Evolutionary conservation across 1,140 invertebrate genomes (phyloP).

Genomic region (Neelides sp.): DNA sequence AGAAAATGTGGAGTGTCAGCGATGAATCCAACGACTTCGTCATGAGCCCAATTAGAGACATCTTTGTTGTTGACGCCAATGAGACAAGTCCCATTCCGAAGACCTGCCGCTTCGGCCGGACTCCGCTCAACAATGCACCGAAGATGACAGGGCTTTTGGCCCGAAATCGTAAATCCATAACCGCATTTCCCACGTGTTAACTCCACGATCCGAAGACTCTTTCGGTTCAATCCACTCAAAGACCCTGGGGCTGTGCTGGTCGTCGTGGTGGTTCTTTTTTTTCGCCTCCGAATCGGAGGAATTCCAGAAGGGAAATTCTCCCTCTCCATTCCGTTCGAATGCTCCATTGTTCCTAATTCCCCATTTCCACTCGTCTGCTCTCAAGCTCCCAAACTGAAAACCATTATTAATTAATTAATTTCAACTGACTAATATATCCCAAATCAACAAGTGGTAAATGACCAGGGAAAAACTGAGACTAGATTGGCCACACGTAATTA

Average conservation of each 20-base stretch:
- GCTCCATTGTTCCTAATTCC: no score
- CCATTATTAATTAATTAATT: no score
- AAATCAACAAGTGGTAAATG: no score
- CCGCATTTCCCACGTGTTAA: slow-evolving; percentile 68
- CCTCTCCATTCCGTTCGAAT: no score
- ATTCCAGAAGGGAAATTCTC: background rate
- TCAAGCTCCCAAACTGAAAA: no score
- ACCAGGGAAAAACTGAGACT: no score
- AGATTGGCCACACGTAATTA: no score
- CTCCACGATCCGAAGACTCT: slow-evolving; percentile 64
- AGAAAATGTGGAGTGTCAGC: slow-evolving; percentile 66
- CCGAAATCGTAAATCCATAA: slow-evolving; percentile 87
- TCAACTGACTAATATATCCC: no score
- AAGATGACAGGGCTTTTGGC: slow-evolving; percentile 76
- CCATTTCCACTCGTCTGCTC: no score
- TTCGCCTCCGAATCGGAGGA: slow-evolving; percentile 20
- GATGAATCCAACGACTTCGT: slow-evolving; percentile 81
- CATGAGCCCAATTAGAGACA: slow-evolving; percentile 76
- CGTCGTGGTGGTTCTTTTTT: slow-evolving; percentile 23
- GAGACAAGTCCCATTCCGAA: slow-evolving; percentile 79
- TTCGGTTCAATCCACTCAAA: slow-evolving; percentile 25
- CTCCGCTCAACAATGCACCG: slow-evolving; percentile 74
- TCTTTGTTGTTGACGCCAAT: slow-evolving; percentile 80
- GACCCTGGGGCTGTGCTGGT: slow-evolving; percentile 16
- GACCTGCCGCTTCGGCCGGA: slow-evolving; percentile 67